Evolutionary conservation across 1,140 invertebrate species (phyloP), one percentile per base, ranked within the genome.

Genomic region (Lordiphosa mommai): DNA sequence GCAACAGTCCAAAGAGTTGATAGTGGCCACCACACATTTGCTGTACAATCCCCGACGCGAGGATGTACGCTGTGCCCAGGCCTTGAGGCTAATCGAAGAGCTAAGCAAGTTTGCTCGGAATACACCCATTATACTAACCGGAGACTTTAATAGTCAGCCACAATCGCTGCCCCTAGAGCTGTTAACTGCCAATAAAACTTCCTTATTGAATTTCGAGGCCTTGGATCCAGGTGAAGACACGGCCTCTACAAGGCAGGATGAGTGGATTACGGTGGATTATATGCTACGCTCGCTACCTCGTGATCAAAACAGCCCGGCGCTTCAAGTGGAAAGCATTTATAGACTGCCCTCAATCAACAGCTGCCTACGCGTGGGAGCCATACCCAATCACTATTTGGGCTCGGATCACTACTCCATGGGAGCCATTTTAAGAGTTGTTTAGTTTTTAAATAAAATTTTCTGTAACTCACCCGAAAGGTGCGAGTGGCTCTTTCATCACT

Each of bases 21-120:
- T 96, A 17, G 92, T 99, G 0, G 96, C 96, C 3, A 99, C 96
- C 2, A 99, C 97, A 0, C 98, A 99, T 90, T 90, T 99, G n/a
- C 89, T 99, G 4, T 99, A 95, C 86, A 99, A 99, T 91, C 96
- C 96, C 0, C 93, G 90, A 72, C 89, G 97, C 17, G 93, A 94
- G 14, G 97, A 99, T 89, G 92, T 98, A 0, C 93, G 97, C 74
- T 90, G 98, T 10, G 96, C 95, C 0, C 98, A 99, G 89, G 90
- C 92, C 13, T 92, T 94, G 76, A 77, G 96, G 32, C 88, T 98
- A 2, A 89, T 98, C 9, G 92, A 94, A 0, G 96, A 97, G 89
- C 90, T 99, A 7, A 94, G 97, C 55, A 91, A 93, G 61, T 92
- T 97, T 55, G 91, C 95, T 2, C 10, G 14, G 1, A 36, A 58